Evolutionary conservation across 2,113 vertebrate species (phyloP).

Genomic region (Salminus brasiliensis): DNA sequence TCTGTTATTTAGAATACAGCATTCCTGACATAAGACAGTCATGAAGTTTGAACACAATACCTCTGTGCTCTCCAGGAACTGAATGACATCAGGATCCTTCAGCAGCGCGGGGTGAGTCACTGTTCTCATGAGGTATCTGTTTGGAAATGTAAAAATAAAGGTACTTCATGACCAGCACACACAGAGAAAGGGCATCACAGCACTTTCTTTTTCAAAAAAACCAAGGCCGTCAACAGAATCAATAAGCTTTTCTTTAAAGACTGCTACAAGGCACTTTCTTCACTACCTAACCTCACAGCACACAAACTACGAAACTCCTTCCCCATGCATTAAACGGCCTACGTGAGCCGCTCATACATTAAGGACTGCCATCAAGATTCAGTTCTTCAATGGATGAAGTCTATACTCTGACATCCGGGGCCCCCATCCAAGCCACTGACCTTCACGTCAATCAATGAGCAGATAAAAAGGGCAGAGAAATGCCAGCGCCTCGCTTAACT

Average conservation of each 20-base stretch:
- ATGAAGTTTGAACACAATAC: conserved; percentile 67
- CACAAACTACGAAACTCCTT: not conserved
- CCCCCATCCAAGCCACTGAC: conserved; percentile 60
- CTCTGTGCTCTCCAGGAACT: conserved; percentile 96
- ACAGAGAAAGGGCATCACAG: not conserved
- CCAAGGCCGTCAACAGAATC: not conserved
- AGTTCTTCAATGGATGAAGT: conserved; percentile 71
- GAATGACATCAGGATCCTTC: conserved; percentile 94
- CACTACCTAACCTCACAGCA: not conserved
- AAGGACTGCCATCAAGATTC: conserved; percentile 62
- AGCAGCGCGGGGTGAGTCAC: conserved; percentile 93
- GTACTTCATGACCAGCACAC: conserved; percentile 14
- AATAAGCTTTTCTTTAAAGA: not conserved
- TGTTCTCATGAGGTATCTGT: conserved; percentile 93
- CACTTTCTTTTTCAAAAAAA: not conserved
- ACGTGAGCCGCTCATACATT: conserved; percentile 10
- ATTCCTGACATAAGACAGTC: not conserved
- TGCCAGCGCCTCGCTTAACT: conserved; percentile 67
- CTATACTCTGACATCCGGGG: conserved; percentile 58
- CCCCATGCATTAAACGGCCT: not conserved
- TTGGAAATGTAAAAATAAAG: conserved; percentile 53
- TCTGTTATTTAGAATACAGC: too few species aligned
- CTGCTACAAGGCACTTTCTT: not conserved
- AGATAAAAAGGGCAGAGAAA: conserved; percentile 76
- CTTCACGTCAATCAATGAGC: conserved; percentile 72